Percentiles rank a stretch among this genome's conserved stretches.
phyloP scores from a whole-genome alignment of 2,113 vertebrate genomes.

The Eolophus roseicapilla region DNA sequence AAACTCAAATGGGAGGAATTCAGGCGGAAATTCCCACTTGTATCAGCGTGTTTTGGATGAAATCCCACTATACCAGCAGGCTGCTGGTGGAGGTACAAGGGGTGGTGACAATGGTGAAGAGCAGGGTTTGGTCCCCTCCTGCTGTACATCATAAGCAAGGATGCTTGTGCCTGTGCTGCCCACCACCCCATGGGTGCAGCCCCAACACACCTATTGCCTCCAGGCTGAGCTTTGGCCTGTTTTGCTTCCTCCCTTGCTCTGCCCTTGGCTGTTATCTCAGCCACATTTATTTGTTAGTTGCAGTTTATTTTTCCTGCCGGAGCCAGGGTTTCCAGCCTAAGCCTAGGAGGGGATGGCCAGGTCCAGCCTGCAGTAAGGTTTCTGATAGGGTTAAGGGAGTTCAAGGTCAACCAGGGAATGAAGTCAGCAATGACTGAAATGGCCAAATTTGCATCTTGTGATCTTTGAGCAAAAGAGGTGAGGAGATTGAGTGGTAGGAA shows the following conservation, averaged over 20 bases:
- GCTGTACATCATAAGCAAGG: neutral
- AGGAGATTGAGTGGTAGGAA: neutral
- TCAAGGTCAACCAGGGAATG: neutral
- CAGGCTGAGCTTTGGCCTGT: neutral
- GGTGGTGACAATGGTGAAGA: neutral
- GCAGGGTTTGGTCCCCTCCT: neutral
- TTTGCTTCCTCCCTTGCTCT: neutral
- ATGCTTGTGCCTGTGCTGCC: neutral
- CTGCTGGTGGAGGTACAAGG: neutral
- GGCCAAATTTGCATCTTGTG: neutral
- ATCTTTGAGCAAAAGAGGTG: neutral
- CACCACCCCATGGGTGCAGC: neutral
- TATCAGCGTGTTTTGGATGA: rapidly evolving
- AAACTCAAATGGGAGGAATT: neutral
- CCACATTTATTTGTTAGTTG: neutral
- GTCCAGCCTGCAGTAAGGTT: neutral
- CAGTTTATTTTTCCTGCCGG: neutral
- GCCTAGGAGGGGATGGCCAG: neutral
- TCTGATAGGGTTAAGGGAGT: neutral
- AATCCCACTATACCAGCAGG: neutral
- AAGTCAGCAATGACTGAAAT: neutral
- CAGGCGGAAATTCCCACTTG: neutral
- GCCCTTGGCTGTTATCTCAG: neutral
- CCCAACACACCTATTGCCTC: neutral
- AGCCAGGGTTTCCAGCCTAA: neutral